phyloP scores from a whole-genome alignment of 2,113 vertebrate genomes.

The Dicaeum eximium region DNA sequence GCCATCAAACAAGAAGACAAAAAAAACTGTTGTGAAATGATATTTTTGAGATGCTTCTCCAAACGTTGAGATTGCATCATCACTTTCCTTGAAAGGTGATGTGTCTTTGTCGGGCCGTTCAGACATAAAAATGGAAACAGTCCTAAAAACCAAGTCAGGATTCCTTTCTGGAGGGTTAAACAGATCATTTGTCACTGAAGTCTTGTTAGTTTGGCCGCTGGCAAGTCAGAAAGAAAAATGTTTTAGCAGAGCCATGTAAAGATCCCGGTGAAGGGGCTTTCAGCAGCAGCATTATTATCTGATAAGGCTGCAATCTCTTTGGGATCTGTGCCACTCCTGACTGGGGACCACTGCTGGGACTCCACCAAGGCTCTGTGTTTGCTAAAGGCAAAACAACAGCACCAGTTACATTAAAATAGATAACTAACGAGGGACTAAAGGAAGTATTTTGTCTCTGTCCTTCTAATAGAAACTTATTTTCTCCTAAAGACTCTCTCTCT shows the following conservation, averaged over 20 bases:
- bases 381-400: background rate
- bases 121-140: background rate
- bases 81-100: background rate
- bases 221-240: background rate
- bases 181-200: background rate
- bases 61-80: background rate
- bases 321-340: background rate
- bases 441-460: background rate
- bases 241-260: background rate
- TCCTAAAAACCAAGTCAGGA: background rate
- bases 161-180: background rate
- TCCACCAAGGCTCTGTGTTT: background rate
- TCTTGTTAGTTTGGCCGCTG: background rate
- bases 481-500: background rate
- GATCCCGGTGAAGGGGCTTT: background rate
- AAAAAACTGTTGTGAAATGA: background rate
- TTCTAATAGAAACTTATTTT: background rate
- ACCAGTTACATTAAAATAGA: background rate
- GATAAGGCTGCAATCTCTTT: background rate
- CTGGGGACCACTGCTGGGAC: background rate
- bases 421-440: background rate
- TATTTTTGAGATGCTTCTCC: background rate
- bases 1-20: background rate
- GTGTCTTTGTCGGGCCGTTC: background rate
- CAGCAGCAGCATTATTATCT: background rate